These are phyloP conservation scores for Cecropterus lyciades DNA, from an alignment of 1,140 invertebrate species.

Conservation along the genomic window DNA sequence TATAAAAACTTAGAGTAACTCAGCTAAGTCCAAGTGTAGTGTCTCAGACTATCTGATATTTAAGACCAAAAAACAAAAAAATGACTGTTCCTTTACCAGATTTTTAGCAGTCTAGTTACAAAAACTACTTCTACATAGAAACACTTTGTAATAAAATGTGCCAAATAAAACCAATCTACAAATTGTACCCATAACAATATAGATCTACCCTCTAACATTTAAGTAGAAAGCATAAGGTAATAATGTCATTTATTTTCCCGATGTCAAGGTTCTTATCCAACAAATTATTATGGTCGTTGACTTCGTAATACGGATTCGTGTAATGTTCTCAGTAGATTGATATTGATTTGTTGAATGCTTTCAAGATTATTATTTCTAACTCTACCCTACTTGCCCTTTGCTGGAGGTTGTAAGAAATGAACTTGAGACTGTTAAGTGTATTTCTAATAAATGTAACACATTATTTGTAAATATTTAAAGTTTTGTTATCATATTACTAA, in stretches of 20 bases:
- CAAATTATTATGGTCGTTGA: constrained; percentile 20
- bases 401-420: neutral
- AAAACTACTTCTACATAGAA: too few species aligned
- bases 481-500: too few species aligned
- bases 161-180: neutral
- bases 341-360: constrained; percentile 21
- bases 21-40: too few species aligned
- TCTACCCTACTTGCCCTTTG: neutral
- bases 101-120: too few species aligned
- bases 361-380: constrained; percentile 2
- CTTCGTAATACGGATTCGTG: constrained; percentile 20
- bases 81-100: too few species aligned
- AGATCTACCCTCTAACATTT: neutral
- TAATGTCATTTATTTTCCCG: constrained; percentile 9
- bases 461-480: too few species aligned
- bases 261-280: constrained; percentile 11
- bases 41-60: neutral
- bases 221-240: neutral
- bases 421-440: neutral
- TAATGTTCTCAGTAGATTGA: constrained; percentile 21
- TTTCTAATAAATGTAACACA: neutral
- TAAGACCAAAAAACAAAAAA: neutral
- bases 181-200: neutral
- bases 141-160: neutral
- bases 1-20: too few species aligned